A percentile compares a stretch with the other conserved stretches of the same genome.
Evolutionary conservation across 2,888 invertebrate species (phyloP).

Genomic region (Lasioglossum villosulum): DNA sequence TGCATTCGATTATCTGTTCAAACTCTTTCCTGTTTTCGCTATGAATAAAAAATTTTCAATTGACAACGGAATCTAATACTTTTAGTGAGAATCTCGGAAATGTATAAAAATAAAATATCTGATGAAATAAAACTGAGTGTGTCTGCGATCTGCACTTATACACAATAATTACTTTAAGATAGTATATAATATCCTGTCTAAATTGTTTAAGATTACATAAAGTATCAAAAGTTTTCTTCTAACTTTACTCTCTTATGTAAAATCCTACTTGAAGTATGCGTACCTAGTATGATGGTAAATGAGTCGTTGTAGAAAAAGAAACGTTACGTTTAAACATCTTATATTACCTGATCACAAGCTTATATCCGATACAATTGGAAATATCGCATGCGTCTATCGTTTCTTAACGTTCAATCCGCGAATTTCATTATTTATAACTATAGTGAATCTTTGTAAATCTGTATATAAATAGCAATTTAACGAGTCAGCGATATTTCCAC

Average conservation of each 20-base stretch:
- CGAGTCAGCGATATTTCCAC: conserved; percentile 53
- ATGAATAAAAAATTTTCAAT: conserved; percentile 28
- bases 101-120: conserved; percentile 61
- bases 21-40: conserved; percentile 8
- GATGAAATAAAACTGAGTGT: conserved; percentile 56
- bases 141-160: conserved; percentile 46
- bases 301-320: conserved; percentile 38
- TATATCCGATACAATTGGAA: conserved; percentile 53
- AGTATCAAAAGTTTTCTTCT: conserved; percentile 62
- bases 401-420: conserved; percentile 9
- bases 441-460: conserved; percentile 19
- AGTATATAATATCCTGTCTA: conserved; percentile 49
- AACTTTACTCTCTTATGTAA: conserved; percentile 61
- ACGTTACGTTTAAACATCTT: conserved; percentile 47
- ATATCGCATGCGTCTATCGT: conserved; percentile 41
- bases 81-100: conserved; percentile 30
- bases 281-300: conserved; percentile 43
- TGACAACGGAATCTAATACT: conserved; percentile 34
- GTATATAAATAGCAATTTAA: conserved; percentile 36
- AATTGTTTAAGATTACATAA: conserved; percentile 52
- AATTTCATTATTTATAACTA: conserved; percentile 34
- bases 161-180: conserved; percentile 48
- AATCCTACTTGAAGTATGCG: conserved; percentile 44
- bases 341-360: conserved; percentile 68
- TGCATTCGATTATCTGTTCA: conserved; percentile 11